Evolutionary conservation across 2,113 vertebrate genomes (phyloP), one percentile per base, ranked within the genome.

Genomic region (Pseudolaguvia tuberculata): DNA sequence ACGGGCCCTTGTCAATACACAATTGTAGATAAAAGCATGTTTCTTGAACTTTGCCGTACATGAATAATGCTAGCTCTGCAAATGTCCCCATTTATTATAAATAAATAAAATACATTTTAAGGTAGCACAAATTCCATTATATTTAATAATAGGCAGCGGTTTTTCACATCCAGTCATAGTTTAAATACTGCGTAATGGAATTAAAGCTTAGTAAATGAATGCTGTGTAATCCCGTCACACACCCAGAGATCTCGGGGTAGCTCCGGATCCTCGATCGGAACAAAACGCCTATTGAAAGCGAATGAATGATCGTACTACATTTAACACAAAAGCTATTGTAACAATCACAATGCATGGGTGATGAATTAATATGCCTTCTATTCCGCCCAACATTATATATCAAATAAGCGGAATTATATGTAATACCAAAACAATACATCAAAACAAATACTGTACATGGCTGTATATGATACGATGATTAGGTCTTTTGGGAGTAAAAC

Each of bases 231-330:
- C n/a, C n/a, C 0, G 61, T 45, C 45, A 48, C 23, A 48, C 8
- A 47, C n/a, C 11, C 61, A 48, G 42, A 10, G 23, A 50, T 48
- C 42, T 23, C 21, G 21, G 42, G 62, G 47, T 47, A 47, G 21
- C 42, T 23, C 62, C 10, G 45, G 25, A 50, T 50, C 25, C 45
- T n/a, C 21, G 20, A 45, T 6, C 10, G 29, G 17, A 47, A 67
- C 63, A 67, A 67, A 67, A 47, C 15, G 10, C 1, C 20, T 29
- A 67, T 29, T 50, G 45, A 50, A 67, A 67, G 20, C 18, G 23
- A 67, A 67, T 67, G 63, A 67, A 67, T 50, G 47, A 65, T 67
- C 63, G 8, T 50, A 27, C 45, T 50, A 29, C 45, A 50, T 50
- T 67, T 50, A 18, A 50, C 45, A 67, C 45, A 67, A 67, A 50